phyloP scores from a whole-genome alignment of 2,888 invertebrate genomes.

The Drosophila robusta region DNA sequence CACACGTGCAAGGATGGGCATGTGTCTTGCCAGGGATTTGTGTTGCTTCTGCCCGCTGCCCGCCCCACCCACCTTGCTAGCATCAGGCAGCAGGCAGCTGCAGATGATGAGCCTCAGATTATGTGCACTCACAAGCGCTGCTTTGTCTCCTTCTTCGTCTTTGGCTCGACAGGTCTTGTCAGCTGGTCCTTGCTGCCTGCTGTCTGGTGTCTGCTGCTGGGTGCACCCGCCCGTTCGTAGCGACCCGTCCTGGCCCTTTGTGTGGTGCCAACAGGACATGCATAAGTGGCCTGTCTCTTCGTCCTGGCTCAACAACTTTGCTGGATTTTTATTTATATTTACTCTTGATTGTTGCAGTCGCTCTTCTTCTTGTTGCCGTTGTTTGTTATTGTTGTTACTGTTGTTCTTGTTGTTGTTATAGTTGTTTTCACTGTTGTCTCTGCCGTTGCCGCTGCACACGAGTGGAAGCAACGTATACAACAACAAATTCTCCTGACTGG shows the following conservation, averaged over 20 bases:
- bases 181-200: conserved; percentile 16
- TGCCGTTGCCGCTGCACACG: conserved; percentile 42
- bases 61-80: conserved; percentile 15
- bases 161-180: conserved; percentile 58
- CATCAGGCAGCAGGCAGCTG: conserved; percentile 26
- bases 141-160: conserved; percentile 57
- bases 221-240: conserved; percentile 6
- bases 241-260: conserved; percentile 39
- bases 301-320: conserved; percentile 50
- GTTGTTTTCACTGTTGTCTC: conserved; percentile 37
- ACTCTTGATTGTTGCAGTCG: conserved; percentile 73
- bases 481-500: conserved; percentile 25
- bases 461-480: conserved; percentile 47
- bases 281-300: conserved; percentile 77
- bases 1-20: conserved; percentile 59
- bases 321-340: conserved; percentile 77
- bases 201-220: conserved; percentile 15
- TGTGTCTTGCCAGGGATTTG: conserved; percentile 71
- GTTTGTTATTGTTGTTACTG: conserved; percentile 17
- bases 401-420: conserved; percentile 31
- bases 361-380: conserved; percentile 24
- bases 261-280: conserved; percentile 73
- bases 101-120: conserved; percentile 71
- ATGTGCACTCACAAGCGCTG: conserved; percentile 73
- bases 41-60: conserved; percentile 22